Conservation (phyloP, 64 coral and sea anemone species). For the Trachythela sp. region DNA sequence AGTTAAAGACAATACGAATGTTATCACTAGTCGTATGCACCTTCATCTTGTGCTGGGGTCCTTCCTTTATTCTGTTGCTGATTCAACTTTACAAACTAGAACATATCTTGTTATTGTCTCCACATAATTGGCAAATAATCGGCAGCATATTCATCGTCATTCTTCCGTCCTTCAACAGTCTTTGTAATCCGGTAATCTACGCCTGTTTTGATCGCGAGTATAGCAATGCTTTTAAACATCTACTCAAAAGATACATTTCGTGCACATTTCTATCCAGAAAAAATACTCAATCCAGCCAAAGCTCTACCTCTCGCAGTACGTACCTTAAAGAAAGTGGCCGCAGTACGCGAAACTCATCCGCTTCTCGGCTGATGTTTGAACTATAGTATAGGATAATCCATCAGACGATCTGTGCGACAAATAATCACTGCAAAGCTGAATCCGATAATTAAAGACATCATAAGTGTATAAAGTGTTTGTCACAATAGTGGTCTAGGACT, state of each 20-base stretch:
- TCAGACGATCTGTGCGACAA: not conserved
- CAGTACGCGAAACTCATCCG: not conserved
- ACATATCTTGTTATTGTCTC: not conserved
- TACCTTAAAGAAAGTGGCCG: not conserved
- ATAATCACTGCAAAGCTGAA: too few relatives aligned
- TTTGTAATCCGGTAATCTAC: constrained; percentile 10
- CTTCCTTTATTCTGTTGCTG: not conserved
- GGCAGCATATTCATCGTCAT: not conserved
- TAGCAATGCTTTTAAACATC: not conserved
- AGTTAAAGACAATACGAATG: not conserved
- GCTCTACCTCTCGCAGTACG: not conserved
- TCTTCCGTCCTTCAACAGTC: not conserved
- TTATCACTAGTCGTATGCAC: not conserved
- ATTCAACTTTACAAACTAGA: not conserved
- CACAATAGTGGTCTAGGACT: too few relatives aligned
- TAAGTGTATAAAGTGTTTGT: too few relatives aligned
- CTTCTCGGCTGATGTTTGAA: not conserved
- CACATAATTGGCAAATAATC: not conserved
- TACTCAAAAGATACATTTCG: not conserved
- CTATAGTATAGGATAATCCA: not conserved
- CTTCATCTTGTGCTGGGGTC: not conserved
- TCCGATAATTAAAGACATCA: too few relatives aligned
- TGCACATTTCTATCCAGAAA: not conserved
- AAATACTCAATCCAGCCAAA: not conserved
- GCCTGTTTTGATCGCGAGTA: constrained; percentile 19